A percentile compares a stretch with the other conserved stretches of the same genome.
phyloP scores from a whole-genome alignment of 64 coral and sea anemone genomes.

The Acropora tenuis region DNA sequence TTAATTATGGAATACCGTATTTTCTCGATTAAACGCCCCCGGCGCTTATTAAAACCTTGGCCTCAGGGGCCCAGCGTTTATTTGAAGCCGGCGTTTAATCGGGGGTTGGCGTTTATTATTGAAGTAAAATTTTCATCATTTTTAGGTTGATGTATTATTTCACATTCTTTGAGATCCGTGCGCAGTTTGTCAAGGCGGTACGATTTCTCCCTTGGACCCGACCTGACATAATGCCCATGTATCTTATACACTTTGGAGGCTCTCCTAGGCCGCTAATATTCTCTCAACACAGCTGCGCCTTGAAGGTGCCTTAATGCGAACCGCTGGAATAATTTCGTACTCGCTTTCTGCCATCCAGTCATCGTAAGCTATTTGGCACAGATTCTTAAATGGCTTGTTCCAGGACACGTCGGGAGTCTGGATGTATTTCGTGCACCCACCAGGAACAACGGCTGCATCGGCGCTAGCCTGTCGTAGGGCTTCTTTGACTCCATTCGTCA shows the following conservation, averaged over 20 bases:
- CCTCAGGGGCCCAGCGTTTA: conserved; percentile 45
- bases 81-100: conserved; percentile 30
- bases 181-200: background rate
- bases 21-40: conserved; percentile 74
- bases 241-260: conserved; percentile 30
- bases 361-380: conserved; percentile 56
- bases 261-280: conserved; percentile 50
- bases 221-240: background rate
- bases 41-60: conserved; percentile 62
- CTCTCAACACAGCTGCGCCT: conserved; percentile 50
- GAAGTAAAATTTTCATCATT: conserved; percentile 15
- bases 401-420: conserved; percentile 33
- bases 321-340: conserved; percentile 48
- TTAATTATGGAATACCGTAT: conserved; percentile 3
- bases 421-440: conserved; percentile 41
- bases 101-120: conserved; percentile 12
- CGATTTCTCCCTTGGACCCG: background rate
- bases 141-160: conserved; percentile 21
- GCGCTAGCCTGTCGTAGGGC: conserved; percentile 27
- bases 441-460: conserved; percentile 44
- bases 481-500: conserved; percentile 44
- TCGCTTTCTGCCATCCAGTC: conserved; percentile 62
- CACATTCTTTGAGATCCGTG: background rate
- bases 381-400: conserved; percentile 56
- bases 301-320: conserved; percentile 52